Evolutionary conservation across 2,888 invertebrate species (phyloP).

Genomic region (Bellardia bayeri): DNA sequence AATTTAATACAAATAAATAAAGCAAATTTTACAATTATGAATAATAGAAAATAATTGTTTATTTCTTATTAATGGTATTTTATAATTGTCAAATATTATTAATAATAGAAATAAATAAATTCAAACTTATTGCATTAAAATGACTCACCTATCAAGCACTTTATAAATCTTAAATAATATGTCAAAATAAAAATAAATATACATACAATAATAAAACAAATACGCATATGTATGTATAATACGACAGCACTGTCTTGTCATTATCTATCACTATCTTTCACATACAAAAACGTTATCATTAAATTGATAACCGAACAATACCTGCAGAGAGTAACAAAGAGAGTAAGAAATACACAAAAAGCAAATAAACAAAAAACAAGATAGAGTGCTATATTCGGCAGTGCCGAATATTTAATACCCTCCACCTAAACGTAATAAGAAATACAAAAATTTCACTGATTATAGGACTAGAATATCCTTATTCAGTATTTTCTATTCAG

Average conservation of each 20-base stretch:
- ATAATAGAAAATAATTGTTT: no score
- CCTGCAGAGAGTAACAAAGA: background rate
- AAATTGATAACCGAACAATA: background rate
- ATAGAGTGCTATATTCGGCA: no score
- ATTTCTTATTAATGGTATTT: background rate
- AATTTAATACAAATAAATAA: no score
- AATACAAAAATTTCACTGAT: no score
- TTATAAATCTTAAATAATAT: background rate
- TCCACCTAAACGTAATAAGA: no score
- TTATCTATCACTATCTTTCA: background rate
- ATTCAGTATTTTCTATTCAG: no score
- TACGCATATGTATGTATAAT: background rate
- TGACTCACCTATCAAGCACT: background rate
- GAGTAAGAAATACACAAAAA: background rate
- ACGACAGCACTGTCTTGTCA: background rate
- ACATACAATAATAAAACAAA: background rate
- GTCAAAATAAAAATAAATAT: background rate
- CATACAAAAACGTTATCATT: background rate
- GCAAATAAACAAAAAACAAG: constrained; percentile 7
- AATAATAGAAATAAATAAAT: background rate
- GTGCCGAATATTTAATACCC: no score
- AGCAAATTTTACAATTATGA: no score
- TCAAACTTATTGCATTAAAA: background rate
- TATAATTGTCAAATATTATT: background rate
- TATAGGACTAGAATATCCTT: no score